Conservation (phyloP, 2,113 vertebrate genomes). For the Eretmochelys imbricata region DNA sequence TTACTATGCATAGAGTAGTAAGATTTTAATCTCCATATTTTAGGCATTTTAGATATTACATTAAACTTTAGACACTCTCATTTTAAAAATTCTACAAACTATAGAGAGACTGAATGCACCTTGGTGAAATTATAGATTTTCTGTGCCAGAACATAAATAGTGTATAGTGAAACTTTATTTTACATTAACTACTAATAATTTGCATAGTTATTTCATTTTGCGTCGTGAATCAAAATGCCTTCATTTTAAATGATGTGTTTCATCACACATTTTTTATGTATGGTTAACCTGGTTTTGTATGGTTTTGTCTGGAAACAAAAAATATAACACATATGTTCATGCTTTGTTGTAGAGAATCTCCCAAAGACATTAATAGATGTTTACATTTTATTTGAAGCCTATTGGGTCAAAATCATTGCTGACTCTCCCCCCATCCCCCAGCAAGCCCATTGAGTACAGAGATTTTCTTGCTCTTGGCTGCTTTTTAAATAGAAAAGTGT, state of each 20-base stretch:
- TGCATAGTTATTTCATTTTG: constrained; percentile 34
- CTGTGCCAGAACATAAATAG: background rate
- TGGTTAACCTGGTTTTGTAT: too few relatives aligned
- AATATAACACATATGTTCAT: constrained; percentile 26
- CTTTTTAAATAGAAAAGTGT: background rate
- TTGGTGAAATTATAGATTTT: background rate
- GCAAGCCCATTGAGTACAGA: background rate
- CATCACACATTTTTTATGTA: constrained; percentile 35
- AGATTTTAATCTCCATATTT: constrained; percentile 40
- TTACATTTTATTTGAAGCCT: background rate
- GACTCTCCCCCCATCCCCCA: background rate
- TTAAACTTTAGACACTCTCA: background rate
- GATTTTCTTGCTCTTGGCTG: background rate
- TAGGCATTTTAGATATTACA: background rate
- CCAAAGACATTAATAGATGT: constrained; percentile 23
- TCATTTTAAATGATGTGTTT: constrained; percentile 10
- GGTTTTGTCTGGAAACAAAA: constrained; percentile 23
- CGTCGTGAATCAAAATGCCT: constrained; percentile 41
- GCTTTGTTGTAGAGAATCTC: background rate
- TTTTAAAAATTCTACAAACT: constrained; percentile 16
- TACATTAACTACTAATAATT: constrained; percentile 17
- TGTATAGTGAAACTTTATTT: constrained; percentile 23
- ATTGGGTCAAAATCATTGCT: background rate
- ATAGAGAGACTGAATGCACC: background rate
- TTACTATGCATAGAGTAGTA: background rate